Base-by-base conservation (phyloP, 2,888 invertebrate species). In the Rhagonycha fulva region DNA sequence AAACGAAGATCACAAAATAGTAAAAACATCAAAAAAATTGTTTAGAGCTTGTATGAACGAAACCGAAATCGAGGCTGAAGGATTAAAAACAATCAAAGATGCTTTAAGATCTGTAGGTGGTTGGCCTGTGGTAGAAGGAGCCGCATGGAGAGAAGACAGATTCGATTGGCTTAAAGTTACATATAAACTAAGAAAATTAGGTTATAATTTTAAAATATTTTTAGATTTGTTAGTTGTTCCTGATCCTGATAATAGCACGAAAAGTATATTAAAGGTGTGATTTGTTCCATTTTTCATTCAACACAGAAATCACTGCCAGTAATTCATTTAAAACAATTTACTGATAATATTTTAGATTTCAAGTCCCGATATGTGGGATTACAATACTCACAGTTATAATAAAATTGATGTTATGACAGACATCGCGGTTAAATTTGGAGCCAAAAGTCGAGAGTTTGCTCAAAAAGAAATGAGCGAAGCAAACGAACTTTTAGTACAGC, bases 81-180 rank as follows among this genome's bases (percentile, higher is more conserved):
- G 85, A 71, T 80, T 86, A 76, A 85, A 84, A 72, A 81, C 86
- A 71, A 82, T 87, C 23, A 84, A 82, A 80, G 80, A 82, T 73
- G 82, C 86, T 78, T 85, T 92, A 66, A 83, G 84, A 61, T 85
- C 87, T 79, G 87, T 91, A 30, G 91, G 91, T 10, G 91, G 91
- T 1, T 92, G 92, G 91, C 92, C 92, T 5, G 88, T 89, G 12
- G 82, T 90, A 9, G 88, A 88, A 75, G 88, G 88, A 12, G 83
- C 85, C 75, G 82, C 84, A 62, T 90, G 90, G 90, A 84, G 87
- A 68, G 84, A 85, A 68, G 79, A 79, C 72, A 88, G 81, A 60
- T 88, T 86, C 80, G 84, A 86, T 79, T 88, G 87, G 87, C 82
- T 82, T 71, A 80, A 81, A 28, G 83, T 85, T 28, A 82, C 85